Conservation (phyloP, 1,140 invertebrate species). For the Caenorhabditis elegans region DNA sequence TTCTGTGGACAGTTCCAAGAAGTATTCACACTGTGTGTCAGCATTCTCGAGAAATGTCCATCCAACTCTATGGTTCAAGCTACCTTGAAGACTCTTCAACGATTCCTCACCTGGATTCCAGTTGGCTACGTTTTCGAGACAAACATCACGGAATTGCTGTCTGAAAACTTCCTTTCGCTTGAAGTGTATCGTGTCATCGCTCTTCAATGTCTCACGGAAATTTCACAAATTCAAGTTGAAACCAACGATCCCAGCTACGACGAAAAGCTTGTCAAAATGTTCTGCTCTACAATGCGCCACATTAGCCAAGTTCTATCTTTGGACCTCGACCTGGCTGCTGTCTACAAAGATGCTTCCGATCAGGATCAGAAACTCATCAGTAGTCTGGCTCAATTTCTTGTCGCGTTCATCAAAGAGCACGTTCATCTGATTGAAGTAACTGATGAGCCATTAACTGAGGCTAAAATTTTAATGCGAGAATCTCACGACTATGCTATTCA, state of each 20-base stretch:
- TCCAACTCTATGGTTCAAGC: slow-evolving; percentile 72
- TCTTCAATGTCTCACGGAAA: slow-evolving; percentile 95
- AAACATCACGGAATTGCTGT: slow-evolving; percentile 88
- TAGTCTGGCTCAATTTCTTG: slow-evolving; percentile 94
- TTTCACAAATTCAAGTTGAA: slow-evolving; percentile 70
- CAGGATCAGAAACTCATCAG: slow-evolving; percentile 99
- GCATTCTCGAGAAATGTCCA: slow-evolving; percentile 91
- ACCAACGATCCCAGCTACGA: slow-evolving; percentile 46
- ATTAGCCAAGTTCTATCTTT: slow-evolving; percentile 32
- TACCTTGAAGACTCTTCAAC: slow-evolving; percentile 89
- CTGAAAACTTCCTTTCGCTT: slow-evolving; percentile 93
- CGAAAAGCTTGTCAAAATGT: slow-evolving; percentile 51
- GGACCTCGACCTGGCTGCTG: slow-evolving; percentile 49
- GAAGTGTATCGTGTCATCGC: slow-evolving; percentile 97
- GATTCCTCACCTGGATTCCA: slow-evolving; percentile 99
- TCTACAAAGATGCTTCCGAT: slow-evolving; percentile 71
- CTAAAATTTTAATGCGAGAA: background rate
- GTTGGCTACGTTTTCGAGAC: slow-evolving; percentile 99
- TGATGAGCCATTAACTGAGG: background rate
- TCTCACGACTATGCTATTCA: slow-evolving; percentile 71
- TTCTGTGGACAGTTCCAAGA: slow-evolving; percentile 99
- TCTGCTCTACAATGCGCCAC: slow-evolving; percentile 28
- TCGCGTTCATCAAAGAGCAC: slow-evolving; percentile 94
- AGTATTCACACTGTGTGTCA: slow-evolving; percentile 95
- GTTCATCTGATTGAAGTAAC: slow-evolving; percentile 70